These are phyloP conservation scores for Drosophila lacicola DNA, from an alignment of 2,888 invertebrate species.

Conservation along the genomic window DNA sequence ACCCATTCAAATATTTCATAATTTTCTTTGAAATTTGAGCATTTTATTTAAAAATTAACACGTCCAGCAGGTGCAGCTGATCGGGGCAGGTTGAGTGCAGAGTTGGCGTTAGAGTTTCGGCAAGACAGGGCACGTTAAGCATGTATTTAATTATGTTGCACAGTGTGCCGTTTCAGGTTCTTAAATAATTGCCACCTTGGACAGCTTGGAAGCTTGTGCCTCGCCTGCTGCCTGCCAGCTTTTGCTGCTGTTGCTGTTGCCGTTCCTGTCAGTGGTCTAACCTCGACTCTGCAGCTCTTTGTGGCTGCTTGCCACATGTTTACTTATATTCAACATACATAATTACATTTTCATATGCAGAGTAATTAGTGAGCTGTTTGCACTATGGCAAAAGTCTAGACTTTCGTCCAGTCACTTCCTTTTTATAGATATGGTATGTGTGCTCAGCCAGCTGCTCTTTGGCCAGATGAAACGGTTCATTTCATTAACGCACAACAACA, in stretches of 20 bases:
- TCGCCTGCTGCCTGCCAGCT: neutral
- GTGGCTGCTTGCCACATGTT: slow-evolving; percentile 57
- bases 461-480: slow-evolving; percentile 33
- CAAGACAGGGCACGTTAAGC: slow-evolving; percentile 19
- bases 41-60: slow-evolving; percentile 20
- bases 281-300: slow-evolving; percentile 45
- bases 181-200: slow-evolving; percentile 50
- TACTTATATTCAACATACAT: slow-evolving; percentile 53
- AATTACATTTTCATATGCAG: slow-evolving; percentile 62
- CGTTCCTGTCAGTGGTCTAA: slow-evolving; percentile 50
- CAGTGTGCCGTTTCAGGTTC: slow-evolving; percentile 40
- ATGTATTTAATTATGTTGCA: slow-evolving; percentile 47
- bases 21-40: slow-evolving; percentile 3
- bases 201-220: slow-evolving; percentile 12
- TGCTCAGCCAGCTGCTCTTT: slow-evolving; percentile 12
- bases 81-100: neutral
- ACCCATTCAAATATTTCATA: neutral
- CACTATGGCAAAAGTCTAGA: slow-evolving; percentile 40
- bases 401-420: slow-evolving; percentile 13
- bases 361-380: slow-evolving; percentile 50
- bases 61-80: slow-evolving; percentile 10
- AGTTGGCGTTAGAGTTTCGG: neutral
- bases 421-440: slow-evolving; percentile 25
- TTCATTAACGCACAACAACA: slow-evolving; percentile 56
- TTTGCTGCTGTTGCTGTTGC: slow-evolving; percentile 8